Percentiles rank a stretch among this genome's conserved stretches.
phyloP scores from a whole-genome alignment of 2,888 invertebrate species.

The Pteria penguin region DNA sequence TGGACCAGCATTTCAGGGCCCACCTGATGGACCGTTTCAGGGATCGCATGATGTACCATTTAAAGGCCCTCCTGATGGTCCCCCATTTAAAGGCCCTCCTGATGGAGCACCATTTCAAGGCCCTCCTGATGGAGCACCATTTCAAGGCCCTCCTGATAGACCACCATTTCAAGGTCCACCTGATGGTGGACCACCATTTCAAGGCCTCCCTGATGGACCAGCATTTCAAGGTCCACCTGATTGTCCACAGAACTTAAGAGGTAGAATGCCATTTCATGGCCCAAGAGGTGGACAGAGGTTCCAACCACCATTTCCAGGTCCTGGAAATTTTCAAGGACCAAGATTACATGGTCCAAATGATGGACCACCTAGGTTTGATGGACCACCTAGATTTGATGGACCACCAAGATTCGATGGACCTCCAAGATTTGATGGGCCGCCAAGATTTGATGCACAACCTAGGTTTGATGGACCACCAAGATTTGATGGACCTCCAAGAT shows the following conservation, averaged over 20 bases:
- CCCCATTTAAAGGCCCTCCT: not conserved
- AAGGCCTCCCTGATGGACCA: not conserved
- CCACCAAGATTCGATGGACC: too few relatives aligned
- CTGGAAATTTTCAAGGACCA: not conserved
- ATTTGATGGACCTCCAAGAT: too few relatives aligned
- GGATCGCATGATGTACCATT: not conserved
- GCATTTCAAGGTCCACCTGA: not conserved
- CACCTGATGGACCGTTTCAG: not conserved
- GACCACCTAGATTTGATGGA: not conserved
- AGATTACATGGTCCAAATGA: not conserved
- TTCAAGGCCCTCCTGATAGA: not conserved
- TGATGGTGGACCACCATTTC: not conserved
- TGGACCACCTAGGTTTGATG: not conserved
- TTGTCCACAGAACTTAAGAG: not conserved
- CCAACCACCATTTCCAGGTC: not conserved
- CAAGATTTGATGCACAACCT: too few relatives aligned
- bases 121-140: not conserved
- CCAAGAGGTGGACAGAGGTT: not conserved
- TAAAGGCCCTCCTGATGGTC: too few relatives aligned
- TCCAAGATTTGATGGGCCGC: too few relatives aligned
- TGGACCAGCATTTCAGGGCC: not conserved
- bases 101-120: too few relatives aligned
- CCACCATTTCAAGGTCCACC: not conserved
- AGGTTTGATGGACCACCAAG: too few relatives aligned
- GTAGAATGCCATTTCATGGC: not conserved